phyloP scores from a whole-genome alignment of 2,888 invertebrate genomes.

The Scaptomyza tumidula region DNA sequence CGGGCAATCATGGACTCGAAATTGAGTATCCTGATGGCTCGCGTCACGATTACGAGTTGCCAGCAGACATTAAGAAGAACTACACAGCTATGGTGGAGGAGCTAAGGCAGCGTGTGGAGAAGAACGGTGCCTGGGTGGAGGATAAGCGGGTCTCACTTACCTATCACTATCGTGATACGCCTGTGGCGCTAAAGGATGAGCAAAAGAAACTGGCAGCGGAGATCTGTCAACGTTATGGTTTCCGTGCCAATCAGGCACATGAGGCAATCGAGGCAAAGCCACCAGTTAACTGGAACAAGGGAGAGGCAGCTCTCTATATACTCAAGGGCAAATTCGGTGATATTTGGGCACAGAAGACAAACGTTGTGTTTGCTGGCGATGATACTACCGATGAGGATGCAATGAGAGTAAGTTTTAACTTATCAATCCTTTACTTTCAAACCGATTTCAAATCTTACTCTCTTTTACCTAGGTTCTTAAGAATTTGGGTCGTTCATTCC shows the following conservation, averaged over 20 bases:
- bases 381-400: conserved; percentile 96
- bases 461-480: conserved; percentile 86
- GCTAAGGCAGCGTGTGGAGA: conserved; percentile 87
- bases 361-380: conserved; percentile 94
- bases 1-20: conserved; percentile 91
- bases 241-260: conserved; percentile 88
- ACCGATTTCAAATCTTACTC: neutral
- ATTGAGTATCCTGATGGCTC: conserved; percentile 90
- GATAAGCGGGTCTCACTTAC: conserved; percentile 90
- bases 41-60: conserved; percentile 89
- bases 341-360: conserved; percentile 89
- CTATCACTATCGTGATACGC: conserved; percentile 90
- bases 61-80: conserved; percentile 87
- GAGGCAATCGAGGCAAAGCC: conserved; percentile 91
- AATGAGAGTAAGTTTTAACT: conserved; percentile 88
- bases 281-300: conserved; percentile 86
- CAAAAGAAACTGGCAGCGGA: conserved; percentile 86
- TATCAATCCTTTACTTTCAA: fast-evolving
- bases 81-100: conserved; percentile 87
- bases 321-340: conserved; percentile 89
- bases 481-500: conserved; percentile 91
- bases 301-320: conserved; percentile 90
- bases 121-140: conserved; percentile 90
- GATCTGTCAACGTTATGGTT: conserved; percentile 88
- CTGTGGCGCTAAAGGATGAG: conserved; percentile 85